Evolutionary conservation across 2,797 vertebrate species (phyloP).

Genomic region (Podarcis lilfordi): DNA sequence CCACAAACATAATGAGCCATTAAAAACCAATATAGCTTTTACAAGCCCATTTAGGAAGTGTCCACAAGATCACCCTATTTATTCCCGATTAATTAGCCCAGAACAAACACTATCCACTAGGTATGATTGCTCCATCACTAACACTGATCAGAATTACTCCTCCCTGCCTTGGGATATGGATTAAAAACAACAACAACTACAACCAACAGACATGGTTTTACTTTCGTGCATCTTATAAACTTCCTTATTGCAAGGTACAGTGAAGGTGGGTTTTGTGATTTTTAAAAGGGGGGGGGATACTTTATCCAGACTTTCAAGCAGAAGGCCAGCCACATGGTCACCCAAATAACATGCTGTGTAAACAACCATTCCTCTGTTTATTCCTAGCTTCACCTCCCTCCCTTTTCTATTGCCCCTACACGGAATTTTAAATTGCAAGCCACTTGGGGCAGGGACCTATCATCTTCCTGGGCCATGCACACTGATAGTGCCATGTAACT

Average conservation of each 20-base stretch:
- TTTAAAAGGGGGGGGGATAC: not conserved
- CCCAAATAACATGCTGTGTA: not conserved
- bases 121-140: not conserved
- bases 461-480: no score
- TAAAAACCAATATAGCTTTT: slow-evolving; percentile 1
- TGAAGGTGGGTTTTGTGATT: not conserved
- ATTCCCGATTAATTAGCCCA: not conserved
- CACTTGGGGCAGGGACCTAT: no score
- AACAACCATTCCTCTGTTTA: not conserved
- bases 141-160: not conserved
- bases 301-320: not conserved
- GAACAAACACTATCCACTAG: not conserved
- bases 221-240: not conserved
- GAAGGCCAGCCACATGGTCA: not conserved
- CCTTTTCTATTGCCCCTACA: not conserved
- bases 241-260: not conserved
- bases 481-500: no score
- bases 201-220: not conserved
- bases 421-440: not conserved
- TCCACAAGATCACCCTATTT: not conserved
- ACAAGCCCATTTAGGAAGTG: not conserved
- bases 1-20: slow-evolving; percentile 12
- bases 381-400: not conserved
- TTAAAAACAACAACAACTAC: not conserved
- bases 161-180: not conserved